phyloP scores from a whole-genome alignment of 2,888 invertebrate genomes.

The Hedychridium roseum region DNA sequence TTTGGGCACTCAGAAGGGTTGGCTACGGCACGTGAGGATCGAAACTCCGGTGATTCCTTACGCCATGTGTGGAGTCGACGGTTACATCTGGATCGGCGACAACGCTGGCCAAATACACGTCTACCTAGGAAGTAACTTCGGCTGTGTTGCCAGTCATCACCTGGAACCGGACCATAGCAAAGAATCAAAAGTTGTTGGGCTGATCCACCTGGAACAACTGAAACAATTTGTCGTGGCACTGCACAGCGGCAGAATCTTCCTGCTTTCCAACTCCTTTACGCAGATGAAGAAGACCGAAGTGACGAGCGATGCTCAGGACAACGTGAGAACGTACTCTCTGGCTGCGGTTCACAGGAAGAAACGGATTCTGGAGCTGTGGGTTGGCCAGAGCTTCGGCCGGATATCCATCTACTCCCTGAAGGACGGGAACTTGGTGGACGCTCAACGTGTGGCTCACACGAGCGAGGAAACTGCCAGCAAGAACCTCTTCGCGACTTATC shows the following conservation, averaged over 20 bases:
- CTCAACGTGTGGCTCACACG: conserved; percentile 76
- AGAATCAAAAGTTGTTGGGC: conserved; percentile 72
- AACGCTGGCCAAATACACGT: conserved; percentile 84
- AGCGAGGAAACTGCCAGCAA: conserved; percentile 67
- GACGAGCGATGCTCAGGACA: conserved; percentile 54
- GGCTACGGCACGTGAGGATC: conserved; percentile 69
- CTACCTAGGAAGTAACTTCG: conserved; percentile 70
- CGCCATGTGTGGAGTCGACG: conserved; percentile 79
- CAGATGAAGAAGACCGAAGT: conserved; percentile 57
- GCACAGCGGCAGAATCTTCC: conserved; percentile 73
- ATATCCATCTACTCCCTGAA: conserved; percentile 81
- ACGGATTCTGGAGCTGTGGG: conserved; percentile 80
- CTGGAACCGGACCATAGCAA: conserved; percentile 74
- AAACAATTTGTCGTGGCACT: conserved; percentile 84
- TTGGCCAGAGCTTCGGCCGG: conserved; percentile 83
- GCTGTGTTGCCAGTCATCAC: conserved; percentile 55
- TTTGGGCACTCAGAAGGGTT: conserved; percentile 67
- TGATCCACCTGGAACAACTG: conserved; percentile 73
- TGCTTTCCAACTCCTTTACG: conserved; percentile 55
- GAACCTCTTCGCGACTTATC: conserved; percentile 74
- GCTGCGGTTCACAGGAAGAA: conserved; percentile 54
- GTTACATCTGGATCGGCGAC: conserved; percentile 90
- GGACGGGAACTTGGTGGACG: conserved; percentile 62
- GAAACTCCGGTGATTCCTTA: conserved; percentile 70
- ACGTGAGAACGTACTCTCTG: conserved; percentile 54